Percentiles rank a stretch among this genome's conserved stretches.
Evolutionary conservation across 2,888 invertebrate genomes (phyloP).

Genomic region (Eupithecia centaureata): DNA sequence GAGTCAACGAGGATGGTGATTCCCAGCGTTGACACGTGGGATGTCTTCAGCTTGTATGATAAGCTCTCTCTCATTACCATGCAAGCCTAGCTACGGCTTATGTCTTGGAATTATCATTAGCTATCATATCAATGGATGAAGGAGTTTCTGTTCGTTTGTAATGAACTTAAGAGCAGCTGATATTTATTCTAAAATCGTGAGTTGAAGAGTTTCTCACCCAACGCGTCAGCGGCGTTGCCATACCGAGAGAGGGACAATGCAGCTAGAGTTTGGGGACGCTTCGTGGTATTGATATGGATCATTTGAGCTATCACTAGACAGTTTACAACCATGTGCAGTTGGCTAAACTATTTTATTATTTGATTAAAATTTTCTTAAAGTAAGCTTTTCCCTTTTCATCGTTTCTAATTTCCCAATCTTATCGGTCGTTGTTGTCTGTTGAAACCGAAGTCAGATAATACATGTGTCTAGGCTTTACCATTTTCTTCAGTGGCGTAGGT

Average conservation of each 20-base stretch:
- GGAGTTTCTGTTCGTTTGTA: neutral
- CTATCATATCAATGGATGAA: neutral
- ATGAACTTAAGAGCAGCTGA: neutral
- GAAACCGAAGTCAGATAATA: too few species aligned
- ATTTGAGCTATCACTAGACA: too few species aligned
- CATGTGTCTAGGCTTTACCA: neutral
- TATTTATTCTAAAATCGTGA: too few species aligned
- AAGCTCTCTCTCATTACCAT: constrained; percentile 61
- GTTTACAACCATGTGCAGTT: too few species aligned
- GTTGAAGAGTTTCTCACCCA: too few species aligned
- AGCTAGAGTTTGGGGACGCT: too few species aligned
- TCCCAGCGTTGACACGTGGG: constrained; percentile 53
- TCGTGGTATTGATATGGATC: too few species aligned
- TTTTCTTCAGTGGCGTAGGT: neutral
- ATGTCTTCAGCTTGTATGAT: constrained; percentile 56
- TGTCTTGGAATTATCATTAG: constrained; percentile 12
- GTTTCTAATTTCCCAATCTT: neutral
- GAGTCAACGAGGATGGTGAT: constrained; percentile 38
- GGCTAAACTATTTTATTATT: too few species aligned
- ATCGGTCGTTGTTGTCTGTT: neutral
- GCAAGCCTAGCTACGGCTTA: constrained; percentile 47
- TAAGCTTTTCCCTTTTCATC: neutral
- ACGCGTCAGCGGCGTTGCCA: too few species aligned
- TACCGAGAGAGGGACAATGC: too few species aligned
- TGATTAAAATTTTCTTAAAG: too few species aligned